Evolutionary conservation across 2,797 vertebrate species (phyloP).

Genomic region (Rhynchotus rufescens): DNA sequence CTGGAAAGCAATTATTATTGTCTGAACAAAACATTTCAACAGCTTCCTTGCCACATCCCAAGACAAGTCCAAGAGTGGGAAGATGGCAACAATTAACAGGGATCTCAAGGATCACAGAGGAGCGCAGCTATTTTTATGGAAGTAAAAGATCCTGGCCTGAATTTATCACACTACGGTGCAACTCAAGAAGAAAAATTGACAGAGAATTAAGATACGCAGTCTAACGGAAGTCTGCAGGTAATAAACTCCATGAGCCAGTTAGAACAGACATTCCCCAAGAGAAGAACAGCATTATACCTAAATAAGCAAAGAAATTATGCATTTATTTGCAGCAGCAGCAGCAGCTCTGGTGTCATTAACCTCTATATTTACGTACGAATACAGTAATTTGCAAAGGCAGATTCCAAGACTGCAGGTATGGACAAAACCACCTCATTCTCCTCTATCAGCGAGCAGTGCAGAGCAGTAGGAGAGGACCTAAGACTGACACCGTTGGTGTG

Average conservation of each 20-base stretch:
- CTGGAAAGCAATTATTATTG: conserved; percentile 8
- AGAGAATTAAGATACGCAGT: neutral
- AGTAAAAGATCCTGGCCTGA: neutral
- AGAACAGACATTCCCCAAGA: conserved; percentile 24
- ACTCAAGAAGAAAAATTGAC: conserved; percentile 25
- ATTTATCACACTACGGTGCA: conserved; percentile 17
- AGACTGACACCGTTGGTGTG: neutral
- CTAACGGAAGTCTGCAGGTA: conserved; percentile 14
- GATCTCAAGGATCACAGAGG: neutral
- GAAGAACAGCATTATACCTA: neutral
- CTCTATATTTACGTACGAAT: neutral
- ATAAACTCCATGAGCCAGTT: conserved; percentile 35
- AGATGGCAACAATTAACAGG: neutral
- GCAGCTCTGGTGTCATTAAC: neutral
- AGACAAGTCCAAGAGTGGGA: neutral
- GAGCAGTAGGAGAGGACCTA: neutral
- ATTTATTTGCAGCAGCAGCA: neutral
- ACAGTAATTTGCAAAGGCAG: neutral
- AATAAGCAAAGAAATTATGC: neutral
- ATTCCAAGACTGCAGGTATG: neutral
- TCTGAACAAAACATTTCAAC: neutral
- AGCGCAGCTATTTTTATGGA: neutral
- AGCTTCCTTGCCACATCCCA: neutral
- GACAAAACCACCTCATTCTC: neutral
- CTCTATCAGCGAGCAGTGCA: neutral